These are phyloP conservation scores for Scrobipalpa atriplicella DNA, from an alignment of 2,888 invertebrate genomes.

Conservation along the genomic window DNA sequence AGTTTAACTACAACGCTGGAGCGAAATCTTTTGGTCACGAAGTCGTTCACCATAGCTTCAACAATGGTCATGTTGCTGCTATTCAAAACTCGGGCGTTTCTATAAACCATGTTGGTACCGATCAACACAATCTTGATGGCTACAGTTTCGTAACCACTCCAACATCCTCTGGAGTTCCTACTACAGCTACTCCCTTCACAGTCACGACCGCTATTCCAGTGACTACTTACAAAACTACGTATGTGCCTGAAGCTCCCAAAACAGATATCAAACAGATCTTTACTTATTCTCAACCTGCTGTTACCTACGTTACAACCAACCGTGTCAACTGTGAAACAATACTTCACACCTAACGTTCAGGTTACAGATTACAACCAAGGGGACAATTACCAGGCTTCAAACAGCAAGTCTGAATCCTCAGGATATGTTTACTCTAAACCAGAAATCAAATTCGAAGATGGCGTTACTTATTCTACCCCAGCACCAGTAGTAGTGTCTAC, in stretches of 20 bases:
- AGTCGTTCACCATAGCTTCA: constrained; percentile 35
- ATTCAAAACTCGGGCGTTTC: constrained; percentile 67
- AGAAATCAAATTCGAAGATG: constrained; percentile 66
- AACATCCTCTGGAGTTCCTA: constrained; percentile 71
- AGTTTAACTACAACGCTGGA: constrained; percentile 51
- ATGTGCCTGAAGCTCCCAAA: constrained; percentile 66
- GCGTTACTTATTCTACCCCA: constrained; percentile 61
- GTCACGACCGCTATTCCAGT: constrained; percentile 66
- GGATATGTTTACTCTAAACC: constrained; percentile 60
- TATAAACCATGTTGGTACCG: constrained; percentile 68
- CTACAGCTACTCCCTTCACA: constrained; percentile 70
- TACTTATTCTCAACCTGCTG: constrained; percentile 68
- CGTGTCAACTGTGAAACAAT: constrained; percentile 56
- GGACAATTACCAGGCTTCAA: constrained; percentile 50
- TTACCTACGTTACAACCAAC: constrained; percentile 73
- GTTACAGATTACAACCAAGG: constrained; percentile 60
- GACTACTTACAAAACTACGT: constrained; percentile 65
- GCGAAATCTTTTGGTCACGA: constrained; percentile 43
- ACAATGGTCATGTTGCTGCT: constrained; percentile 56
- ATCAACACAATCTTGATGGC: constrained; percentile 61
- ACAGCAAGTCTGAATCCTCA: constrained; percentile 41
- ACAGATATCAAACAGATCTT: constrained; percentile 73
- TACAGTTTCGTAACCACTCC: constrained; percentile 69
- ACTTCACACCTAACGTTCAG: constrained; percentile 56
- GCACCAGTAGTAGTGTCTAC: constrained; percentile 63